Conservation (phyloP, 2,888 invertebrate genomes). For the Cheilosia pagana region DNA sequence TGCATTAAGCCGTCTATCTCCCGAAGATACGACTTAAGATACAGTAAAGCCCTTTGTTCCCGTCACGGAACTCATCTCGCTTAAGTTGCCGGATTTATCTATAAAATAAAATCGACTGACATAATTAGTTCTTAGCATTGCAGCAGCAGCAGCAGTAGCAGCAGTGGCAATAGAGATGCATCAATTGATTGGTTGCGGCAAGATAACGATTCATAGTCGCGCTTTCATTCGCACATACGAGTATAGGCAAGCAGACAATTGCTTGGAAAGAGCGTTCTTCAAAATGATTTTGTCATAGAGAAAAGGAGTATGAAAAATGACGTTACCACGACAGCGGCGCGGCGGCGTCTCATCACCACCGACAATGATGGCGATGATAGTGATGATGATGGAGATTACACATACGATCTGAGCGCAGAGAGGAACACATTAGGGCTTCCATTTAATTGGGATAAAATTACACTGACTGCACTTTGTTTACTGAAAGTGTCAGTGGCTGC, state of each 20-base stretch:
- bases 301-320: conserved; percentile 5
- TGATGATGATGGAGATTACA: conserved; percentile 35
- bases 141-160: not conserved
- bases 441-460: conserved; percentile 63
- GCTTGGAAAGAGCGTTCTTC: conserved; percentile 10
- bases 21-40: conserved; percentile 33
- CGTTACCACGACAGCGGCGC: not conserved
- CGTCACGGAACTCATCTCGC: conserved; percentile 29
- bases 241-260: not conserved
- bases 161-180: conserved; percentile 31
- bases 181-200: conserved; percentile 48
- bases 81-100: conserved; percentile 43
- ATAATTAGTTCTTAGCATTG: conserved; percentile 45
- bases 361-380: conserved; percentile 38
- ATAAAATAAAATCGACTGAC: conserved; percentile 43
- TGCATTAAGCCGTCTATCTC: conserved; percentile 13
- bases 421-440: conserved; percentile 41
- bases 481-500: conserved; percentile 15
- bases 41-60: conserved; percentile 44
- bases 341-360: conserved; percentile 18
- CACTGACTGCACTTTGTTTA: conserved; percentile 31
- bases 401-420: conserved; percentile 21
- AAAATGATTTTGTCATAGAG: conserved; percentile 42
- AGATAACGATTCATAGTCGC: conserved; percentile 41
- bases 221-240: conserved; percentile 9